These are phyloP conservation scores for Falcunculus frontatus DNA, from an alignment of 2,113 vertebrate species.

Conservation along the genomic window DNA sequence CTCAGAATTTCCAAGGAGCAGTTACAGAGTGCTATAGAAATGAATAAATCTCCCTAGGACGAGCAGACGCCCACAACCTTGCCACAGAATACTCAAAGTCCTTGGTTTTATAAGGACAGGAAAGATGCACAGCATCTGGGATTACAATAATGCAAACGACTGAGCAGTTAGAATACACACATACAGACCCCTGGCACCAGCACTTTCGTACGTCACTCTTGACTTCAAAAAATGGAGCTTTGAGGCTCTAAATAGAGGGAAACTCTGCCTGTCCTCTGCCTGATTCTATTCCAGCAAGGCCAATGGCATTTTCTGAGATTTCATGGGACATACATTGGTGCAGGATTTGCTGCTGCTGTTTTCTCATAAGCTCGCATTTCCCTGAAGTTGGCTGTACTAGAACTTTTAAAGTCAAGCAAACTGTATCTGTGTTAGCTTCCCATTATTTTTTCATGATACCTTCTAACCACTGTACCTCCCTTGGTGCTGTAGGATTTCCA, in stretches of 20 bases:
- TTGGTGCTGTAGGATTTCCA: conserved; percentile 52
- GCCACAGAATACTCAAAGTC: not conserved
- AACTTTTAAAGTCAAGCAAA: conserved; percentile 58
- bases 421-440: conserved; percentile 55
- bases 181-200: not conserved
- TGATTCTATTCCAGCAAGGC: not conserved
- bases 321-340: not conserved
- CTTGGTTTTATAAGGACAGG: not conserved
- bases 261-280: not conserved
- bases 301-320: not conserved
- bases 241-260: not conserved
- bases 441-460: conserved; percentile 63
- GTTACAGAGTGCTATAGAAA: not conserved
- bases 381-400: not conserved
- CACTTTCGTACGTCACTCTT: rapidly evolving
- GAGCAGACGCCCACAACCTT: not conserved
- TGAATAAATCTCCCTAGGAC: not conserved
- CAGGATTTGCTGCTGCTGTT: not conserved
- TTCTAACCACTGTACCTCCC: conserved; percentile 39
- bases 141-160: not conserved
- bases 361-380: conserved; percentile 16
- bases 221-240: not conserved
- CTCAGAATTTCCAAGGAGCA: not conserved
- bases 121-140: not conserved
- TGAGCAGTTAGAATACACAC: not conserved